These are phyloP conservation scores for Coranthus polyacanthus DNA, from an alignment of 2,797 vertebrate species.

Conservation along the genomic window DNA sequence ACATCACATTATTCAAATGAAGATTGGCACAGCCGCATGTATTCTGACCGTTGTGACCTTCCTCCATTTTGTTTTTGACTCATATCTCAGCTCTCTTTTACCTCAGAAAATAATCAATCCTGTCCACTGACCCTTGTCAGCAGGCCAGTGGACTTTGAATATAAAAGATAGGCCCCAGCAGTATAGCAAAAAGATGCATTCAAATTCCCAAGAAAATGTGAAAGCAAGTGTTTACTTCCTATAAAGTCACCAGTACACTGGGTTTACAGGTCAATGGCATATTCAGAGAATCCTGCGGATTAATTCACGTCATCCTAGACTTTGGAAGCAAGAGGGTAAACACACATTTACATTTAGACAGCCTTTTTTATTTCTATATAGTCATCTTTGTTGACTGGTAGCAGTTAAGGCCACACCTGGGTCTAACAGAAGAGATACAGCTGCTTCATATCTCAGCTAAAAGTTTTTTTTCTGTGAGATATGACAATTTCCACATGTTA, in stretches of 20 bases:
- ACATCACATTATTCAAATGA: constrained; percentile 20
- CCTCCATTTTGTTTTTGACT: constrained; percentile 27
- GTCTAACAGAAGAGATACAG: constrained; percentile 1
- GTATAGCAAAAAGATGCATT: constrained; percentile 11
- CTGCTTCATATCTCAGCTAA: not conserved
- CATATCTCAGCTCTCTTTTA: constrained; percentile 17
- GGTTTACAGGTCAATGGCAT: constrained; percentile 24
- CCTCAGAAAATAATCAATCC: constrained; percentile 39
- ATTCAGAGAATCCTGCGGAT: constrained; percentile 11
- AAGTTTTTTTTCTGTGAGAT: not conserved
- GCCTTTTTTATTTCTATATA: constrained; percentile 24
- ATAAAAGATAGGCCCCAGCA: not conserved
- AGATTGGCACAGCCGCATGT: not conserved
- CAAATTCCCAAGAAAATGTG: not conserved
- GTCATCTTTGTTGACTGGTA: not conserved
- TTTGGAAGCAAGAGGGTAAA: constrained; percentile 24
- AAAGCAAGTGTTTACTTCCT: constrained; percentile 22
- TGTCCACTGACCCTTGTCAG: constrained; percentile 15
- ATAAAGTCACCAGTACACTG: not conserved
- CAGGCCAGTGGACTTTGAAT: not conserved
- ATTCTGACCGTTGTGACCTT: constrained; percentile 22
- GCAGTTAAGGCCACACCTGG: not conserved
- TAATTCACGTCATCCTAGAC: constrained; percentile 8
- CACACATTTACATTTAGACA: constrained; percentile 70
- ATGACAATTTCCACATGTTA: not conserved